phyloP scores from a whole-genome alignment of 2,113 vertebrate genomes.

The Mirza zaza region DNA sequence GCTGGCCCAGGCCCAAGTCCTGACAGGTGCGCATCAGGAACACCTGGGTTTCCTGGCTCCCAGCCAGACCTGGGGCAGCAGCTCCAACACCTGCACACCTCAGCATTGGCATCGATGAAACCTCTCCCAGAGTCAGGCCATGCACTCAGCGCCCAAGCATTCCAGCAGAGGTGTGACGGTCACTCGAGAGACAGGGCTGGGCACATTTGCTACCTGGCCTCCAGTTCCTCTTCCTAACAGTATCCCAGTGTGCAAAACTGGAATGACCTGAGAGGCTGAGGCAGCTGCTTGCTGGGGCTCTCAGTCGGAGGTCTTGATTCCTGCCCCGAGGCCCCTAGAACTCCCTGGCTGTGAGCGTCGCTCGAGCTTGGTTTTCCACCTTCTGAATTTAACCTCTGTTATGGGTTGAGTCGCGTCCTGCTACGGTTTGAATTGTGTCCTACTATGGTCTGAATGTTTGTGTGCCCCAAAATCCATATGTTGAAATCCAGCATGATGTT shows the following conservation, averaged over 20 bases:
- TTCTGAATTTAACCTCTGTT: neutral
- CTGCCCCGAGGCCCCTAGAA: neutral
- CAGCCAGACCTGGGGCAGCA: neutral
- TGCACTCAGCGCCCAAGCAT: neutral
- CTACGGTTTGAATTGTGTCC: neutral
- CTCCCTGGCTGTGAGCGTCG: neutral
- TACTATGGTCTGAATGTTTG: neutral
- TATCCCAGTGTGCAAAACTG: rapidly evolving
- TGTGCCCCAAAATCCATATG: neutral
- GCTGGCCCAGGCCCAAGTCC: neutral
- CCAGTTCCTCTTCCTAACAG: neutral
- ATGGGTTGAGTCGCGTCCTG: neutral
- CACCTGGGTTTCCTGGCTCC: neutral
- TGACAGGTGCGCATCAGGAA: rapidly evolving
- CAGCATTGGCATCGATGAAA: neutral
- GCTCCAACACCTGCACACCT: neutral
- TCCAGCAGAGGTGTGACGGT: neutral
- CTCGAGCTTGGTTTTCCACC: neutral
- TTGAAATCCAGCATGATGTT: neutral
- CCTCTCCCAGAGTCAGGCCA: neutral
- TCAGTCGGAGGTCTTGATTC: rapidly evolving
- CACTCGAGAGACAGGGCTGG: neutral
- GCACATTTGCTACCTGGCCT: neutral
- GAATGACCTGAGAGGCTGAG: neutral
- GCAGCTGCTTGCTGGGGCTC: too few species aligned